Conservation (phyloP, 2,113 vertebrate genomes). For the Boleophthalmus pectinirostris region DNA sequence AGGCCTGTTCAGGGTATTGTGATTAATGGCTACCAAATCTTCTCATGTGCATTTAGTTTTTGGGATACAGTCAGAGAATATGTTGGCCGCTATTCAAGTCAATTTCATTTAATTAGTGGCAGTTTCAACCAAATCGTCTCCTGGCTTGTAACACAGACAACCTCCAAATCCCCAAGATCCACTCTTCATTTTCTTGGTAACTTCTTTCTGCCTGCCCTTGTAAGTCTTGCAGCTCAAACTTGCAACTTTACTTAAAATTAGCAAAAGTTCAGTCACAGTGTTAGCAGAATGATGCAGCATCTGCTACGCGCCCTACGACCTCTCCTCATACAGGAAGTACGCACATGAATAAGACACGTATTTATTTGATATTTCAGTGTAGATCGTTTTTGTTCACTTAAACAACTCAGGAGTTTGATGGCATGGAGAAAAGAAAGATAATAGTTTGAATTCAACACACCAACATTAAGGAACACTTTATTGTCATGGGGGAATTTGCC, state of each 20-base stretch:
- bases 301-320: background rate
- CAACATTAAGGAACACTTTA: background rate
- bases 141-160: background rate
- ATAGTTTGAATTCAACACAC: background rate
- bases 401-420: background rate
- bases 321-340: background rate
- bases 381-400: background rate
- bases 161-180: background rate
- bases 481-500: too few relatives aligned
- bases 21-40: background rate
- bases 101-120: background rate
- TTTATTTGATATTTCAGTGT: background rate
- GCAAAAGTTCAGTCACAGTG: background rate
- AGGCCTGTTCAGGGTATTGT: background rate
- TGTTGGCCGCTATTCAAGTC: background rate
- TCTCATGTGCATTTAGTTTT: background rate
- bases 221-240: background rate
- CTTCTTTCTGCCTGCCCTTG: background rate
- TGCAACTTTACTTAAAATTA: background rate
- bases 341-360: background rate
- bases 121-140: background rate
- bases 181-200: background rate
- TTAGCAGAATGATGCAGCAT: constrained; percentile 2
- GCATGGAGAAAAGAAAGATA: background rate
- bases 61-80: background rate